Base-by-base conservation (phyloP, 2,797 vertebrate species). In the Microctenopoma stevenorrisi region DNA sequence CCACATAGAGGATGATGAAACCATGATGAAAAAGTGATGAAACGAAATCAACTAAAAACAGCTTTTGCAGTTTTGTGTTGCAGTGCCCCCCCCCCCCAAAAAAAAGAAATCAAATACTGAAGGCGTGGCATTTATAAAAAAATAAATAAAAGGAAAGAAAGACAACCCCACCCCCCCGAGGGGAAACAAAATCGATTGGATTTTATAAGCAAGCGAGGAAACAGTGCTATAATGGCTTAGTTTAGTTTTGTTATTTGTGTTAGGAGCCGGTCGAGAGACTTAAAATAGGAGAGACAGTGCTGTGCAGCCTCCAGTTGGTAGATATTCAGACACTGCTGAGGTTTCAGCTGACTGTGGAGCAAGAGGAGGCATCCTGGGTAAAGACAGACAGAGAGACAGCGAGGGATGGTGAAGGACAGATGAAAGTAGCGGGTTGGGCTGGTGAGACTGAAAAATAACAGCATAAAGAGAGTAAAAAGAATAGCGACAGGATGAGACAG, bases 11-110 rank as follows among this genome's bases (percentile, higher is more conserved):
- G 18, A 58, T 78, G 83, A 83, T 73, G 74, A 68, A 88, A 81
- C 30, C 7, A 15, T 79, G 72, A 75, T 81, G 74, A 65, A 81
- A 81, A 79, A 50, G 18, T 65, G 68, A 82, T 76, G 55, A 84
- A 87, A 83, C 35, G 15, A 78, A 83, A 66, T 51, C 69, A 49
- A 64, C 7, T 42, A 48, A 44, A 77, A 63, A 66, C 42, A 76
- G 46, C 60, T 48, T 53, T 52, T 55, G 38, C 55, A 48, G 18
- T 64, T 79, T 72, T 59, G 52, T 53, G 33, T 58, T 7, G 5
- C 25, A 18, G 35, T 35, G 37, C 46, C 30, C n/a, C n/a, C n/a
- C n/a, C n/a, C n/a, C n/a, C n/a, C n/a, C n/a, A n/a, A n/a, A 30
- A 30, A 30, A 33, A 33, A n/a, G 38, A 64, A 33, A 69, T 59